Base-by-base conservation (phyloP, 2,113 vertebrate species). In the Atherinomorus stipes region DNA sequence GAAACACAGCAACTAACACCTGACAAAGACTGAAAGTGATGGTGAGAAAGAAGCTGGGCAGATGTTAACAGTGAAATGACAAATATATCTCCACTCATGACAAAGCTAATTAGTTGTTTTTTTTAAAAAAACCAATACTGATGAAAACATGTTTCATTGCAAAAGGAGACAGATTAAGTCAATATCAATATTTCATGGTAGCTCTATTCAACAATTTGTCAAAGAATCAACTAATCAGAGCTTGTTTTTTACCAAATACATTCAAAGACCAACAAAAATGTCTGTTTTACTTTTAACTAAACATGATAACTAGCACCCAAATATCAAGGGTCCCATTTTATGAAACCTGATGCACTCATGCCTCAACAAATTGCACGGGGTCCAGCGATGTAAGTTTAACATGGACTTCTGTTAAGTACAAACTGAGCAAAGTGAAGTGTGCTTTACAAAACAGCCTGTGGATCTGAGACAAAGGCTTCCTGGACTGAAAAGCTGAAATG, bases 361-460 rank as follows among this genome's bases (percentile, higher is more conserved):
- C 38, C 54, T 63, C 56, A 61, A 15, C 9, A 68, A 15, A 40
- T 56, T 66, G 13, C 11, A 45, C 21, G 57, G 6, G 62, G 59
- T 54, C 6, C 11, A 49, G n/a, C 22, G 37, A 71, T 61, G 52
- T 64, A 54, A 25, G 67, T 54, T 7, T 51, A 84, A 80, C 63
- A 86, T 66, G 12, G 11, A 67, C 8, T 58, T 15, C 40, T 22
- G 5, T 45, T 76, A 58, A 64, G 22, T 63, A 70, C 26, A 83
- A 78, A 85, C 54, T 52, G 49, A 72, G 62, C 51, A 44, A 53
- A 60, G 65, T 74, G 52, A 86, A 71, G 72, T 65, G 84, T 83
- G 75, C 57, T 4, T 67, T 50, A 74, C 5, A 5, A 34, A 34
- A 9, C 44, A 58, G 22, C 40, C 59, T 67, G 38, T 59, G 25